These are phyloP conservation scores for Camponotus vicinus DNA, from an alignment of 1,140 invertebrate species.

Conservation along the genomic window DNA sequence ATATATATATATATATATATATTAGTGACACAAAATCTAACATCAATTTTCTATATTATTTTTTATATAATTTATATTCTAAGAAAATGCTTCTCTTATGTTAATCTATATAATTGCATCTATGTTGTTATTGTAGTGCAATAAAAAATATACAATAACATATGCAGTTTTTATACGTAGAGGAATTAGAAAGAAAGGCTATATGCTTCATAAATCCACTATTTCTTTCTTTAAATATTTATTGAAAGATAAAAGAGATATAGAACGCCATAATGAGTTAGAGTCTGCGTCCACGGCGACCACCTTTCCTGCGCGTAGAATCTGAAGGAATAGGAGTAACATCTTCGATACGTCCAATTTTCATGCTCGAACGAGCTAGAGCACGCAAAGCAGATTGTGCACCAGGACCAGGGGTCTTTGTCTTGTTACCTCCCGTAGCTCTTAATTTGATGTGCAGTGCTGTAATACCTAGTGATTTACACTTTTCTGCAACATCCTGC, in stretches of 20 bases:
- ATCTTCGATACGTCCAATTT: conserved; percentile 99
- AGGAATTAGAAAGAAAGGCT: background rate
- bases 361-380: conserved; percentile 99
- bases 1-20: background rate
- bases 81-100: background rate
- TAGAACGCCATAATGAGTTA: conserved; percentile 87
- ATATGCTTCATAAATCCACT: conserved; percentile 22
- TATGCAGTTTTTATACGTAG: background rate
- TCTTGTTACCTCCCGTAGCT: conserved; percentile 99
- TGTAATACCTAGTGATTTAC: conserved; percentile 98
- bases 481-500: conserved; percentile 99
- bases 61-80: no score
- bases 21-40: background rate
- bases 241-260: conserved; percentile 75
- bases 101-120: background rate
- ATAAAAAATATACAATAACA: conserved; percentile 3
- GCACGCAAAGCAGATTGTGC: conserved; percentile 99
- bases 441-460: conserved; percentile 99
- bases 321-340: conserved; percentile 99
- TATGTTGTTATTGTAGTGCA: background rate
- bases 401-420: conserved; percentile 99
- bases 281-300: conserved; percentile 99
- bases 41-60: no score
- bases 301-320: conserved; percentile 99
- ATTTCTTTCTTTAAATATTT: conserved; percentile 72